These are phyloP conservation scores for Eilema caniola DNA, from an alignment of 2,888 invertebrate species.

Conservation along the genomic window DNA sequence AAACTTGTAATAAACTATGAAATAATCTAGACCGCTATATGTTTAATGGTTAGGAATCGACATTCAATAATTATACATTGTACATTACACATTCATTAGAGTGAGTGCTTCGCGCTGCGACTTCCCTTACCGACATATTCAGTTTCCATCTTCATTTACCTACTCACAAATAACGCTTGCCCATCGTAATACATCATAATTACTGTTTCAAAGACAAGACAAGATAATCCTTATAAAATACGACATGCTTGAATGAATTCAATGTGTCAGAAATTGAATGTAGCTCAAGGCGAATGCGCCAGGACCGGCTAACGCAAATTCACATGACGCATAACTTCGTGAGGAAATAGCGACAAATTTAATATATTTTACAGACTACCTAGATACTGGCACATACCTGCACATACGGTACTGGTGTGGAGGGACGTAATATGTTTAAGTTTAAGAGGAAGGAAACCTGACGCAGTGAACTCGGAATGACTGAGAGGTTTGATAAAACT, in stretches of 20 bases:
- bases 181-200: neutral
- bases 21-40: neutral
- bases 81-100: too few species aligned
- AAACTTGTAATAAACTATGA: neutral
- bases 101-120: neutral
- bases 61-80: neutral
- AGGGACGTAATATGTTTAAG: neutral
- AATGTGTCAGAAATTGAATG: constrained; percentile 3
- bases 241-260: neutral
- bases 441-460: neutral
- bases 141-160: neutral
- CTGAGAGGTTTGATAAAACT: neutral
- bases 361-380: neutral
- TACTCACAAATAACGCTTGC: neutral
- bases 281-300: constrained; percentile 27
- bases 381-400: too few species aligned
- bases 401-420: too few species aligned
- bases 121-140: neutral
- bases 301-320: constrained; percentile 17
- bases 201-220: neutral
- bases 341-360: constrained; percentile 6
- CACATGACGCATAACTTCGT: neutral
- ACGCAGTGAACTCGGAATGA: neutral
- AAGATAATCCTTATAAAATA: neutral
- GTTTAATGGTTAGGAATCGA: neutral